A percentile compares a stretch with the other conserved stretches of the same genome.
phyloP scores from a whole-genome alignment of 2,888 invertebrate genomes.

The Drosophila mimetica region DNA sequence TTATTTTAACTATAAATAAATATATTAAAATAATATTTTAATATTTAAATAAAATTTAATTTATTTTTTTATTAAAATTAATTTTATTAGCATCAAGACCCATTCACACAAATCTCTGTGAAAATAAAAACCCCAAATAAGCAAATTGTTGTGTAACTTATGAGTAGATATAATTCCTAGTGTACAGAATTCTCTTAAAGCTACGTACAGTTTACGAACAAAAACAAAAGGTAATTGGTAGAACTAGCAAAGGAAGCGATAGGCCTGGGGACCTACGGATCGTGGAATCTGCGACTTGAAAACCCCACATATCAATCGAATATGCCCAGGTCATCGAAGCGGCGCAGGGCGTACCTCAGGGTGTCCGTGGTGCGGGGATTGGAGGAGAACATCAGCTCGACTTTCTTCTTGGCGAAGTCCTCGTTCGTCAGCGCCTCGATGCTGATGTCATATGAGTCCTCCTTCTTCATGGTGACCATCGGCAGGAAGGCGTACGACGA shows the following conservation, averaged over 20 bases:
- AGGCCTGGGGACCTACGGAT: slow-evolving; percentile 7
- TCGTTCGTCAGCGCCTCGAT: slow-evolving; percentile 80
- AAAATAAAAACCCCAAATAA: slow-evolving; percentile 4
- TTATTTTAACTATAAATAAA: too few relatives aligned
- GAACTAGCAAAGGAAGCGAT: slow-evolving; percentile 11
- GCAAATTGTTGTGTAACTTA: slow-evolving; percentile 24
- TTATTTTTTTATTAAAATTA: neutral
- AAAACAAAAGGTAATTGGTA: slow-evolving; percentile 31
- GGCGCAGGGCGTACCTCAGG: slow-evolving; percentile 76
- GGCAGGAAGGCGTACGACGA: slow-evolving; percentile 83
- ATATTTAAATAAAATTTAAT: neutral
- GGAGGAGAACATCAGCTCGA: slow-evolving; percentile 82
- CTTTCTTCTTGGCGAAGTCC: slow-evolving; percentile 81
- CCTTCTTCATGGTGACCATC: slow-evolving; percentile 83
- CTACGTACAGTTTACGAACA: slow-evolving; percentile 29
- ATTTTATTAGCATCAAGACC: too few relatives aligned
- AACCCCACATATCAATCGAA: slow-evolving; percentile 70
- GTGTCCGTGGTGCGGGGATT: slow-evolving; percentile 82
- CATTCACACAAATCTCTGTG: neutral
- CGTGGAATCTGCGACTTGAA: neutral
- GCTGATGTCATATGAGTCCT: slow-evolving; percentile 82
- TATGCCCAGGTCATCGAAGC: slow-evolving; percentile 81
- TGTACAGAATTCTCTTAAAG: slow-evolving; percentile 21
- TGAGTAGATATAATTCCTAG: slow-evolving; percentile 19
- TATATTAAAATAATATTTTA: too few relatives aligned